Evolutionary conservation across 2,888 invertebrate genomes (phyloP).

Genomic region (Mythimna vitellina): DNA sequence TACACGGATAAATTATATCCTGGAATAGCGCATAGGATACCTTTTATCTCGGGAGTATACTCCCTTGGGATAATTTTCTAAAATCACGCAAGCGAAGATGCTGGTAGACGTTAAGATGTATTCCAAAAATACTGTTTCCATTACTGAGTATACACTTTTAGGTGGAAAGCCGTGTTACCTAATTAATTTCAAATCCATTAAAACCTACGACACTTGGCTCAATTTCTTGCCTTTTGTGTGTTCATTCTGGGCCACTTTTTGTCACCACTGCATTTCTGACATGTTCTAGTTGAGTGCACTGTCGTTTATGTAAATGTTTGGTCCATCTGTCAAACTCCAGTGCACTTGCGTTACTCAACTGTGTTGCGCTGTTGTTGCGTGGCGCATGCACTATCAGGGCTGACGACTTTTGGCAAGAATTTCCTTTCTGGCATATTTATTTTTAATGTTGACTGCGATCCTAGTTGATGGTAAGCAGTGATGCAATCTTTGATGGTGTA

Average conservation of each 20-base stretch:
- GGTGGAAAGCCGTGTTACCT: background rate
- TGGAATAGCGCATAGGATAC: no score
- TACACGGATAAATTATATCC: no score
- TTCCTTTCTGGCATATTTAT: background rate
- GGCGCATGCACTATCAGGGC: constrained; percentile 37
- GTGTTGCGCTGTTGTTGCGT: constrained; percentile 52
- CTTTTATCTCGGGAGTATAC: no score
- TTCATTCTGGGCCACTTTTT: constrained; percentile 30
- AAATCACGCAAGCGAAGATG: no score
- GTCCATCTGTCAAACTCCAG: constrained; percentile 69
- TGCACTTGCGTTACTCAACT: constrained; percentile 66
- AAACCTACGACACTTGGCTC: background rate
- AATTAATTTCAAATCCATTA: background rate
- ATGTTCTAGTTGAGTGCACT: constrained; percentile 55
- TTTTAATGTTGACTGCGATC: no score
- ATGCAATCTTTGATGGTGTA: no score
- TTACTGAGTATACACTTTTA: background rate
- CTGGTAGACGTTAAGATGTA: no score
- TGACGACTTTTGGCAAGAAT: constrained; percentile 27
- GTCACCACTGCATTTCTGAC: constrained; percentile 26
- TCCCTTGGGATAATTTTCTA: no score
- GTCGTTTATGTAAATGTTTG: constrained; percentile 72
- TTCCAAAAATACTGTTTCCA: background rate
- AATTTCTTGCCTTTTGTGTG: background rate
- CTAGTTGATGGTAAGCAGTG: no score